These are phyloP conservation scores for Pachycephala philippinensis DNA, from an alignment of 2,113 vertebrate species.

Conservation along the genomic window DNA sequence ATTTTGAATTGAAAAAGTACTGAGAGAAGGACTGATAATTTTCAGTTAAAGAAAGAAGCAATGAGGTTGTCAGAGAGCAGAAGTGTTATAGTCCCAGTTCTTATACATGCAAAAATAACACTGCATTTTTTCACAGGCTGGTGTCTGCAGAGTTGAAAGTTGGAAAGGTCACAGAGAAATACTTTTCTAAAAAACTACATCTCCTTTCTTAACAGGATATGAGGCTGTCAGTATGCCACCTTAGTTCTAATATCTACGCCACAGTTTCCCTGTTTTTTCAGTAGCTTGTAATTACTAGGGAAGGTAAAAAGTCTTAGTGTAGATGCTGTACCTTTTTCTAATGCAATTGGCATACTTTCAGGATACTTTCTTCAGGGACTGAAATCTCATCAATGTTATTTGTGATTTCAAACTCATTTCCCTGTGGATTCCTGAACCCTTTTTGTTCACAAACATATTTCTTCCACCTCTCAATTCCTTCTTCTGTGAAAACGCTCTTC, in stretches of 20 bases:
- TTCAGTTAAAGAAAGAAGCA: not conserved
- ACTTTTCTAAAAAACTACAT: not conserved
- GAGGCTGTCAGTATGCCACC: not conserved
- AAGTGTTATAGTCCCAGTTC: not conserved
- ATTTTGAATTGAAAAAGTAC: not conserved
- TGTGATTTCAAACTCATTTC: constrained; percentile 1
- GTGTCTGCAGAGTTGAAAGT: not conserved
- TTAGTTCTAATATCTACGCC: not conserved
- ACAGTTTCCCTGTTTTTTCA: not conserved
- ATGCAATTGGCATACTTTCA: not conserved
- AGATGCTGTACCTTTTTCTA: not conserved
- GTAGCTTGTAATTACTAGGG: not conserved
- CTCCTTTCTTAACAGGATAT: not conserved
- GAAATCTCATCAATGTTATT: not conserved
- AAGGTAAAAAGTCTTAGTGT: not conserved
- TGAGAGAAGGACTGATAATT: not conserved
- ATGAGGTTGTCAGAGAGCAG: not conserved
- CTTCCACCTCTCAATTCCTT: not conserved
- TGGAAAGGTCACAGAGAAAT: not conserved
- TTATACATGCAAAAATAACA: not conserved
- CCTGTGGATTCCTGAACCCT: not conserved
- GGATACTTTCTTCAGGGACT: not conserved
- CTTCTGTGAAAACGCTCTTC: not conserved
- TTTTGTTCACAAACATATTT: not conserved
- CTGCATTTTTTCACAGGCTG: constrained; percentile 2